Evolutionary conservation across 2,888 invertebrate species (phyloP), one percentile per base, ranked within the genome.

Genomic region (Bhutanitis thaidina): DNA sequence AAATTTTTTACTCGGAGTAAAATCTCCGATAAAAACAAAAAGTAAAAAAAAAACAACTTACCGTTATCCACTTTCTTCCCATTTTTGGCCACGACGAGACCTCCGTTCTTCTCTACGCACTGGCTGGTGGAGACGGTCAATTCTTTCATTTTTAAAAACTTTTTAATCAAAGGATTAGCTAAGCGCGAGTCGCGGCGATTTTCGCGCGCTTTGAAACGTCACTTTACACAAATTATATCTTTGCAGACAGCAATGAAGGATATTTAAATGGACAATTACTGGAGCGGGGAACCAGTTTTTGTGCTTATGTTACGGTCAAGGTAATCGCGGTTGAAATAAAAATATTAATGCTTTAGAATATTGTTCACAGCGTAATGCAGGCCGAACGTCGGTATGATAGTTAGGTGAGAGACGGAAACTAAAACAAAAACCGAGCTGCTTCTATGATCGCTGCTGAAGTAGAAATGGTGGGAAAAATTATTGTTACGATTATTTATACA

Each of bases 141-240:
- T 65, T 86, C 87, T 83, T 81, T 88, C 87, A 88, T 87, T 63
- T 50, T 78, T 62, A 55, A 49, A 55, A 45, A 45, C 5, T 43
- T 45, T 14, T n/a, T 8, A 34, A 25, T 10, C 12, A n/a, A 46
- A 46, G 25, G 30, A 1, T 15, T 52, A 60, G 58, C 44, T 51
- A 55, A 54, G 53, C 54, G 57, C 37, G 49, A 34, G 51, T 52
- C 56, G 54, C 54, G 49, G 52, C 51, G 54, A 52, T 55, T 60
- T 82, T 80, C 75, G 78, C 86, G 85, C 80, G 74, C 67, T 79
- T 77, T 74, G 57, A 69, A 72, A 82, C 77, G 85, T 86, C 85
- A 86, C 82, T 83, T 79, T 82, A 58, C 59, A 57, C 62, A 62
- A 65, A 61, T 57, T 58, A 48, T 50, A 57, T 60, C 41, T 67